Evolutionary conservation across 2,113 vertebrate genomes (phyloP), one percentile per base, ranked within the genome.

Genomic region (Brachyhypopomus gauderio): DNA sequence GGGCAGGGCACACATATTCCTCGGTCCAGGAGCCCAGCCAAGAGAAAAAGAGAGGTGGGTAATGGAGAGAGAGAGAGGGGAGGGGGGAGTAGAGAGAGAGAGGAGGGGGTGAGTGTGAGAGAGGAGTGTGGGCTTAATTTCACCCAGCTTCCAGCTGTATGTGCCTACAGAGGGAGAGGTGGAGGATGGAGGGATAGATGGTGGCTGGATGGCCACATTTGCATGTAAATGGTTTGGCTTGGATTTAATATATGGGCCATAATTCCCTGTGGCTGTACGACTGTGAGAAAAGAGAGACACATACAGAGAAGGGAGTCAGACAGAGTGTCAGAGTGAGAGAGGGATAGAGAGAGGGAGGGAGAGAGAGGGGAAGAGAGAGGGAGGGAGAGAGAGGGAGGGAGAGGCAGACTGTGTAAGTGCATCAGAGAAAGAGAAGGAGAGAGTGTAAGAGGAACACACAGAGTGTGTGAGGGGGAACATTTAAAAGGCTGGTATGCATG

Each of bases 161-260:
- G 60, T 63, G 23, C 9, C 60, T 22, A 11, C 23, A 9, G 60
- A 63, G 8, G 9, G 14, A 63, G 9, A 11, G 12, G 27, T 27
- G 60, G 23, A 27, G 60, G 60, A 9, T 62, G 7, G 60, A 63
- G 8, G 9, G 14, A 63, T 25, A 11, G 12, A 63, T 27, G 60
- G 23, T 63, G 60, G 60, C 8, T 63, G 60, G 60, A 63, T n/a
- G 60, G 60, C 8, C 20, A 63, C 23, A 63, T 63, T 63, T 63
- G 60, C 60, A 63, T 63, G 60, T 63, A 63, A 63, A 63, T 63
- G 60, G 60, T 63, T 63, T 63, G 60, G 60, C 60, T 25, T 63
- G 60, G 60, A 11, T 27, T 63, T 63, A 25, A 63, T 63, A 63
- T 63, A 63, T 27, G 23, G 25, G 23, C 60, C 60, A 63, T 63